A percentile compares a stretch with the other conserved stretches of the same genome.
phyloP scores from a whole-genome alignment of 2,113 vertebrate genomes.

The Paracyprichromis sp. region DNA sequence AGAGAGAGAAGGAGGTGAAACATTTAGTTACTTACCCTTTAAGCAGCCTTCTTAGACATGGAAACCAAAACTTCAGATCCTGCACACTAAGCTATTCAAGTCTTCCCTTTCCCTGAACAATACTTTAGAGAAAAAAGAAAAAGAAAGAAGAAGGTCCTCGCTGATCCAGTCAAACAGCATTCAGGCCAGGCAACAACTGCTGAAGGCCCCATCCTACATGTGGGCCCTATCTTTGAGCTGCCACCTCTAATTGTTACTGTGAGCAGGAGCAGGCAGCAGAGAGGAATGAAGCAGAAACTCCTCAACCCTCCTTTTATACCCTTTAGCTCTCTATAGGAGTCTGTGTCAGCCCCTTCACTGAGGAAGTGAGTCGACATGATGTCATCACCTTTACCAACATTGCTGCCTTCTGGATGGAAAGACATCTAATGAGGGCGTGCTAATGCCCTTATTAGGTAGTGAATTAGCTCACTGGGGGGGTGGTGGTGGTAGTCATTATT shows the following conservation, averaged over 20 bases:
- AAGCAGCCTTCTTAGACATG: not conserved
- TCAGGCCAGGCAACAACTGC: not conserved
- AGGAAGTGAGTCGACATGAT: conserved; percentile 98
- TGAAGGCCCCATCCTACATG: conserved; percentile 5
- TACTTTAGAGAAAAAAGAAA: not conserved
- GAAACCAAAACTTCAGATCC: not conserved
- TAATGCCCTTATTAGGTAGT: conserved; percentile 51
- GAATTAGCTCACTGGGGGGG: conserved; percentile 4
- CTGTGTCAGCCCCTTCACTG: conserved; percentile 90
- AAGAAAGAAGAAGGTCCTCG: not conserved
- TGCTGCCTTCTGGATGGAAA: conserved; percentile 77
- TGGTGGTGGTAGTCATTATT: not conserved
- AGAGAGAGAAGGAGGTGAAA: not conserved
- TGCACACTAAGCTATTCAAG: not conserved
- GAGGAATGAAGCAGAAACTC: conserved; percentile 75
- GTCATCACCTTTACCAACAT: conserved; percentile 80
- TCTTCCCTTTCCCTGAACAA: conserved; percentile 2
- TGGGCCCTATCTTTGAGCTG: not conserved
- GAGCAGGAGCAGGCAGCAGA: conserved; percentile 63
- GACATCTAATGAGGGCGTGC: conserved; percentile 46
- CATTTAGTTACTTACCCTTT: conserved; percentile 74
- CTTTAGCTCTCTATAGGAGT: conserved; percentile 85
- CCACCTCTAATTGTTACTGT: conserved; percentile 25
- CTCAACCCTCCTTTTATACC: conserved; percentile 86
- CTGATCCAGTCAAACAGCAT: not conserved